phyloP scores from a whole-genome alignment of 2,113 vertebrate species.

The Formicarius rufipectus region DNA sequence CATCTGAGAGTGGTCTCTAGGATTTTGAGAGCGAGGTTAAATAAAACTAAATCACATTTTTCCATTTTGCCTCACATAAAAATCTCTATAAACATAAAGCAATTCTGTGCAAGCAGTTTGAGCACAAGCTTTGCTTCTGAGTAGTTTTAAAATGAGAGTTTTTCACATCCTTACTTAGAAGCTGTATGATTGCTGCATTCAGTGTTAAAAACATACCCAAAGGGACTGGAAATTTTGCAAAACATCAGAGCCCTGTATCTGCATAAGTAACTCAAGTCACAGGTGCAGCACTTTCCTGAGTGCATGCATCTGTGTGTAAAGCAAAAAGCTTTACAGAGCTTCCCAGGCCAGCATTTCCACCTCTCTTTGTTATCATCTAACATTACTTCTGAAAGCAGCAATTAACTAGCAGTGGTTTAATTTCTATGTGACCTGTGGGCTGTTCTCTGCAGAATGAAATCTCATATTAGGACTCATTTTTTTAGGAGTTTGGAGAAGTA shows the following conservation, averaged over 20 bases:
- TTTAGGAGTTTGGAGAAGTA: neutral
- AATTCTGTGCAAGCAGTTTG: neutral
- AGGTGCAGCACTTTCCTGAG: neutral
- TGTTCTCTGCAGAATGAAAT: neutral
- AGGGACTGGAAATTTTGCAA: neutral
- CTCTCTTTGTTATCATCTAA: neutral
- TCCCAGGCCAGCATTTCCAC: neutral
- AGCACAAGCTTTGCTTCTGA: neutral
- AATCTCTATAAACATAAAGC: neutral
- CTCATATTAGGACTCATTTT: neutral
- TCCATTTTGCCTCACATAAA: neutral
- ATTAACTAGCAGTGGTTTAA: neutral
- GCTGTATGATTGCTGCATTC: neutral
- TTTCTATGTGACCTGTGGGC: neutral
- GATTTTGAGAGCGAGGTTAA: conserved; percentile 12
- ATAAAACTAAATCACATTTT: conserved; percentile 30
- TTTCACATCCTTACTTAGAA: neutral
- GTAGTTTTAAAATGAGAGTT: neutral
- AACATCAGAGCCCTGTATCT: neutral
- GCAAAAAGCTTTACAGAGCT: neutral
- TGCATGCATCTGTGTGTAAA: neutral
- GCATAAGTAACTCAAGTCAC: neutral
- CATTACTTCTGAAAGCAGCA: neutral
- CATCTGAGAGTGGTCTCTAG: neutral
- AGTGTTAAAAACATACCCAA: neutral